Percentiles rank a stretch among this genome's conserved stretches.
Evolutionary conservation across 2,113 vertebrate genomes (phyloP).

Genomic region (Limnothrissa miodon): DNA sequence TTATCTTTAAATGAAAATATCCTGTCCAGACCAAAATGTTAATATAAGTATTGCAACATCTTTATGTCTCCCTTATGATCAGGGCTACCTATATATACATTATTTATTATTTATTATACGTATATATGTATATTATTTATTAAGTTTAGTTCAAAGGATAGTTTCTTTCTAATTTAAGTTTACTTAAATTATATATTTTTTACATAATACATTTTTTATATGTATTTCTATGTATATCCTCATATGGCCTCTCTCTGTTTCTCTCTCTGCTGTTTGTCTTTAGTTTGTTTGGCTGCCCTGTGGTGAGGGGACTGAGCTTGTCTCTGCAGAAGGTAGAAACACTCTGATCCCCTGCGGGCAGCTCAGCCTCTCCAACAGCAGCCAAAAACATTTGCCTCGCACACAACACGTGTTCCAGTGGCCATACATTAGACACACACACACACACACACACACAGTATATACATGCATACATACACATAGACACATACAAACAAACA

Average conservation of each 20-base stretch:
- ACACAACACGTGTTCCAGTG: neutral
- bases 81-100: neutral
- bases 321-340: conserved; percentile 39
- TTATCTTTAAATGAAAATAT: neutral
- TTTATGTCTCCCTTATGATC: neutral
- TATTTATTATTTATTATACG: too few relatives aligned
- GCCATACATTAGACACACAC: conserved; percentile 9
- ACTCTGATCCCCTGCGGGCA: conserved; percentile 7
- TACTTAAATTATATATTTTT: neutral
- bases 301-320: conserved; percentile 33
- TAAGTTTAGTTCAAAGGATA: too few relatives aligned
- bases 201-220: too few relatives aligned
- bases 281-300: conserved; percentile 8
- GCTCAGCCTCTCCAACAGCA: conserved; percentile 38
- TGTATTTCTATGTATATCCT: too few relatives aligned
- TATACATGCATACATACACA: neutral
- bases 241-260: conserved; percentile 4
- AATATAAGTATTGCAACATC: too few relatives aligned
- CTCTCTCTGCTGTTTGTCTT: conserved; percentile 29
- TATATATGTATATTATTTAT: too few relatives aligned
- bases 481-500: neutral
- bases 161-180: too few relatives aligned
- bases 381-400: conserved; percentile 42
- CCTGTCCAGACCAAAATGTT: neutral
- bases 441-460: conserved; percentile 7